Conservation (phyloP, 2,888 invertebrate species). For the Mythimna ferrago region DNA sequence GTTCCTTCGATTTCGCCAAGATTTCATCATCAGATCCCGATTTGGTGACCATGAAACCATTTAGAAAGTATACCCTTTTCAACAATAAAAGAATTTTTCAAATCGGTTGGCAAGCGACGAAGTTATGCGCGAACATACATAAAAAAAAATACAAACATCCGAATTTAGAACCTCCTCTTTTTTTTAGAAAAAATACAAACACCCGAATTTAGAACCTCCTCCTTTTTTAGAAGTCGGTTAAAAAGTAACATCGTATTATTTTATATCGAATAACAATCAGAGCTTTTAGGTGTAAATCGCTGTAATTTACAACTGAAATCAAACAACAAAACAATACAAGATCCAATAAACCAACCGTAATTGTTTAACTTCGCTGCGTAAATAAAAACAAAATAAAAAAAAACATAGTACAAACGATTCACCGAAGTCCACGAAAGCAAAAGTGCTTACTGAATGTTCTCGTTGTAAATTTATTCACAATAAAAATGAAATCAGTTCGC, state of each 20-base stretch:
- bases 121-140: too few relatives aligned
- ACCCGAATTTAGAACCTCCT: too few relatives aligned
- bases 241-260: background rate
- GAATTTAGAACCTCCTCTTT: too few relatives aligned
- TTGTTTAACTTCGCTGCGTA: conserved; percentile 22
- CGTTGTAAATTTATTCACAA: conserved; percentile 74
- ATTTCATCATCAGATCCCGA: too few relatives aligned
- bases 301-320: conserved; percentile 5
- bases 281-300: background rate
- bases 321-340: conserved; percentile 26
- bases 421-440: conserved; percentile 62
- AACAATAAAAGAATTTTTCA: too few relatives aligned
- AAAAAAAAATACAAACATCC: too few relatives aligned
- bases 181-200: too few relatives aligned
- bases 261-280: conserved; percentile 16
- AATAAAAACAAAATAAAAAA: conserved; percentile 40
- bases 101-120: too few relatives aligned
- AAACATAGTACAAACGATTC: conserved; percentile 33
- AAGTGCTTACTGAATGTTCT: conserved; percentile 64
- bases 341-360: conserved; percentile 28
- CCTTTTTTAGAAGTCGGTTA: too few relatives aligned
- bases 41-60: too few relatives aligned
- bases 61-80: too few relatives aligned
- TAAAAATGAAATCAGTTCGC: conserved; percentile 76
- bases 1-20: too few relatives aligned